These are phyloP conservation scores for Zapornia atra DNA, from an alignment of 2,113 vertebrate species.

Conservation along the genomic window DNA sequence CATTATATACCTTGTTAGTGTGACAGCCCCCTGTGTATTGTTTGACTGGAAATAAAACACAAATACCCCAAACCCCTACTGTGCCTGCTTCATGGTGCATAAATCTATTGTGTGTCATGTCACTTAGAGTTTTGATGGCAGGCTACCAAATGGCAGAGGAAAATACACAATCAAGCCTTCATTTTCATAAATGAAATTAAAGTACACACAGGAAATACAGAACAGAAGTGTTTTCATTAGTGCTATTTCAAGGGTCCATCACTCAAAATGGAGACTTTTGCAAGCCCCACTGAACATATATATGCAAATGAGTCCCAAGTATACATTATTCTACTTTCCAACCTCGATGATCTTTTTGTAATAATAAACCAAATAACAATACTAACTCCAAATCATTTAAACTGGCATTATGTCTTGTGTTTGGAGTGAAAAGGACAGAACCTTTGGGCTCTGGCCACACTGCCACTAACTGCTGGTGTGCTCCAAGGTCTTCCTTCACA, in stretches of 20 bases:
- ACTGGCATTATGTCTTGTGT: not conserved
- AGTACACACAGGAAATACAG: constrained; percentile 9
- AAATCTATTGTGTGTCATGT: constrained; percentile 65
- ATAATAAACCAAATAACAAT: not conserved
- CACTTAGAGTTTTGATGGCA: constrained; percentile 76
- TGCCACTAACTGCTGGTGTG: not conserved
- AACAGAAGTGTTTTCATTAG: constrained; percentile 45
- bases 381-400: not conserved
- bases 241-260: not conserved
- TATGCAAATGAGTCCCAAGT: not conserved
- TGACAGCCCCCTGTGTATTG: constrained; percentile 78
- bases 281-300: not conserved
- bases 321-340: not conserved
- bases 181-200: constrained; percentile 63
- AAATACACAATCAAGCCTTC: constrained; percentile 62
- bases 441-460: not conserved
- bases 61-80: constrained; percentile 71
- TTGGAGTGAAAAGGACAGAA: not conserved
- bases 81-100: constrained; percentile 74
- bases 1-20: constrained; percentile 81
- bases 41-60: constrained; percentile 79
- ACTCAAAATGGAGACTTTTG: not conserved
- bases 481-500: not conserved
- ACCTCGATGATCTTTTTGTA: not conserved
- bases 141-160: constrained; percentile 72